phyloP scores from a whole-genome alignment of 2,113 vertebrate genomes.

The Ptilorrhoa leucosticta region DNA sequence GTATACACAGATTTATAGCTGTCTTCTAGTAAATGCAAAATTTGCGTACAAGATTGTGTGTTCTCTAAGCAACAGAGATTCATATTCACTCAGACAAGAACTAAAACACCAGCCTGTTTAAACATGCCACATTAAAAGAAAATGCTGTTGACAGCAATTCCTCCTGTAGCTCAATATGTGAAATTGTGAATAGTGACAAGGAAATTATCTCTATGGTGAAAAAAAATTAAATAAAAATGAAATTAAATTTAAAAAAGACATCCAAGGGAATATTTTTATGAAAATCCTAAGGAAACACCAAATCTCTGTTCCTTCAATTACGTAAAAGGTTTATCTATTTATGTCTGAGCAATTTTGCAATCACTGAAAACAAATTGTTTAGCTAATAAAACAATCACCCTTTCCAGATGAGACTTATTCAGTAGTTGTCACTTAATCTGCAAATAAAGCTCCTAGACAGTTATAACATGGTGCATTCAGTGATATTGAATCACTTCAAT shows the following conservation, averaged over 20 bases:
- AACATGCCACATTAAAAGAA: not conserved
- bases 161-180: not conserved
- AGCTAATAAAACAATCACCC: not conserved
- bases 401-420: not conserved
- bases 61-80: not conserved
- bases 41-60: not conserved
- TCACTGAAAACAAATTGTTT: not conserved
- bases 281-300: not conserved
- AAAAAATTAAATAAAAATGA: not conserved
- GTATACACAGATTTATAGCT: not conserved
- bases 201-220: not conserved
- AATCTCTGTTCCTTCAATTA: not conserved
- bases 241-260: not conserved
- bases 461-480: not conserved
- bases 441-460: not conserved
- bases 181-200: not conserved
- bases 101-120: not conserved
- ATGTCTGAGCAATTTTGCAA: not conserved
- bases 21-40: not conserved
- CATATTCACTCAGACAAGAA: not conserved
- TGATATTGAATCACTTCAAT: not conserved
- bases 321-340: not conserved
- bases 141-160: not conserved
- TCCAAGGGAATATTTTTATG: not conserved
- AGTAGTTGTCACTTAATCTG: not conserved